A percentile compares a stretch with the other conserved stretches of the same genome.
These are phyloP conservation scores for Bombus haemorrhoidalis DNA, from an alignment of 1,140 invertebrate species.

Conservation along the genomic window DNA sequence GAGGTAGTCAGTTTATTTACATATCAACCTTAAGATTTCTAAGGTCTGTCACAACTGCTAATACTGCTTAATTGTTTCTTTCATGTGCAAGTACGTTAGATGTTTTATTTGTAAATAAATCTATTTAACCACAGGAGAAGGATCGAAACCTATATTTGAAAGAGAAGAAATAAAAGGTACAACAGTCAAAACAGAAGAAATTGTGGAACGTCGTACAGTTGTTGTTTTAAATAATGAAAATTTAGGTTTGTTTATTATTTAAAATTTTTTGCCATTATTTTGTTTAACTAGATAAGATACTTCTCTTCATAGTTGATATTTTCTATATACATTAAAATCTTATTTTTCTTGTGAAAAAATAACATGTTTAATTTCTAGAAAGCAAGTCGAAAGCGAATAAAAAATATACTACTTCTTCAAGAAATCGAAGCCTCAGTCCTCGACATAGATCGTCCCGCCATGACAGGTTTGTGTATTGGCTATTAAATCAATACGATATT, in stretches of 20 bases:
- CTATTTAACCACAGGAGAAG: slow-evolving; percentile 63
- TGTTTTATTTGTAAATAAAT: slow-evolving; percentile 16
- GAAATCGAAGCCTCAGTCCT: slow-evolving; percentile 27
- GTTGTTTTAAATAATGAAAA: slow-evolving; percentile 47
- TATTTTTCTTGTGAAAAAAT: background rate
- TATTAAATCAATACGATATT: background rate
- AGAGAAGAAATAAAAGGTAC: slow-evolving; percentile 66
- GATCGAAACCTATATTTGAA: slow-evolving; percentile 72
- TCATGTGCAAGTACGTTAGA: background rate
- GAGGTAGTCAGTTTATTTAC: slow-evolving; percentile 23
- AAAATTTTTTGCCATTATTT: background rate
- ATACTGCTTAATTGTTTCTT: slow-evolving; percentile 13
- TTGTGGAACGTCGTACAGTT: slow-evolving; percentile 67
- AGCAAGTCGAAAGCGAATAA: slow-evolving; percentile 23
- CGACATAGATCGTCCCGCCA: slow-evolving; percentile 22
- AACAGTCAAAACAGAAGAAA: slow-evolving; percentile 34
- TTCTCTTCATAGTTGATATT: background rate
- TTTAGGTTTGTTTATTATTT: slow-evolving; percentile 50
- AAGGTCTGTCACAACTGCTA: slow-evolving; percentile 22
- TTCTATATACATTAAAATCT: background rate
- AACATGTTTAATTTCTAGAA: slow-evolving; percentile 42
- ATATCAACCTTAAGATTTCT: slow-evolving; percentile 12
- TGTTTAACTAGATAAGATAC: background rate
- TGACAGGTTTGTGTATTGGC: slow-evolving; percentile 41
- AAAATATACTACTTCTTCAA: slow-evolving; percentile 50